phyloP scores from a whole-genome alignment of 2,797 vertebrate genomes.

The Callimico goeldii region DNA sequence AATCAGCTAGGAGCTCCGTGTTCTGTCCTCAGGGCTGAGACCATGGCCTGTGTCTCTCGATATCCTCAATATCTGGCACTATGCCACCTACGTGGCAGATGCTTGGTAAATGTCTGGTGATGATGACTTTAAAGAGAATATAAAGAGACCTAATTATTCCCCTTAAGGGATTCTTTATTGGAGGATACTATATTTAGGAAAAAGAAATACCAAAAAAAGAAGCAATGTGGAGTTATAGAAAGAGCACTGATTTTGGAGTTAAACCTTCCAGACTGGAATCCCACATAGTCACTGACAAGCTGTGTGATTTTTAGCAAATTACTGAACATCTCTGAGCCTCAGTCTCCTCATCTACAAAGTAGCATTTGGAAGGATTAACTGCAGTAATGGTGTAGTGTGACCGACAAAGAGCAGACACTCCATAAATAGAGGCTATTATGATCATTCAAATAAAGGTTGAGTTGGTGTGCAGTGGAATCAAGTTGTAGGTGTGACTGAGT shows the following conservation, averaged over 20 bases:
- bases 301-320: conserved; percentile 5
- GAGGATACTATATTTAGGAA: neutral
- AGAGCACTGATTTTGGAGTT: neutral
- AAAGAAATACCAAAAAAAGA: neutral
- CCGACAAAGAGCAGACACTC: neutral
- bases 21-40: neutral
- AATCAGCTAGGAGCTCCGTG: neutral
- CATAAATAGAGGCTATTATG: neutral
- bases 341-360: neutral
- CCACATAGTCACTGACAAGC: neutral
- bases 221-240: neutral
- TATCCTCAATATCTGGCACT: neutral
- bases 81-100: neutral
- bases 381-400: neutral
- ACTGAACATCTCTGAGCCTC: conserved; percentile 15
- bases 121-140: neutral
- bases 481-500: neutral
- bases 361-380: neutral
- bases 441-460: neutral
- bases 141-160: neutral
- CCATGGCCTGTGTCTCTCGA: neutral
- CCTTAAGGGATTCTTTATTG: neutral
- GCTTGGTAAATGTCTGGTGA: neutral
- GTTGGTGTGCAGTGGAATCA: neutral
- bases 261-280: neutral